Evolutionary conservation across 2,888 invertebrate species (phyloP).

Genomic region (Piscicola geometra): DNA sequence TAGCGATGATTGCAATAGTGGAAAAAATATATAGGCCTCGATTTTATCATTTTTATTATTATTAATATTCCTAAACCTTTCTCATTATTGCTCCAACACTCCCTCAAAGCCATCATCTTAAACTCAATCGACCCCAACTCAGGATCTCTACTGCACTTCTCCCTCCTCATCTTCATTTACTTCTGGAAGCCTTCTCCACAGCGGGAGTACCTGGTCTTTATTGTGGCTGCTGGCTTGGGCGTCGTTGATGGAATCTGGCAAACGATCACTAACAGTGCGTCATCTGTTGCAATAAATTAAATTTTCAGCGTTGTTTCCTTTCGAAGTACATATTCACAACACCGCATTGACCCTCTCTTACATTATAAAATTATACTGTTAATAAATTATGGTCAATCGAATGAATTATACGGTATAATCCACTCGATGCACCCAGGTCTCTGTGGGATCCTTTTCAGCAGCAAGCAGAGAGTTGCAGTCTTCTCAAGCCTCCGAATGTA

Average conservation of each 20-base stretch:
- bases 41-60: no score
- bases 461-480: conserved; percentile 49
- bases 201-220: conserved; percentile 45
- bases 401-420: no score
- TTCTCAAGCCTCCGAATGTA: conserved; percentile 49
- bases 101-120: no score
- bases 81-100: no score
- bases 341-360: no score
- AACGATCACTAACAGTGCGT: conserved; percentile 51
- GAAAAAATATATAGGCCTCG: no score
- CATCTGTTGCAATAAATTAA: background rate
- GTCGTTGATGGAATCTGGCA: conserved; percentile 52
- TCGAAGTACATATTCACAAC: no score
- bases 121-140: conserved; percentile 17
- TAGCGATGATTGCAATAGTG: no score
- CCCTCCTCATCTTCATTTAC: conserved; percentile 46
- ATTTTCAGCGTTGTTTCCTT: no score
- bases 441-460: conserved; percentile 48
- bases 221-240: conserved; percentile 49
- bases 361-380: no score
- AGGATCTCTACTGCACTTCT: conserved; percentile 41
- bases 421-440: conserved; percentile 50
- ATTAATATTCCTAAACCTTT: background rate
- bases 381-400: no score
- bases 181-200: conserved; percentile 48